Evolutionary conservation across 2,113 vertebrate species (phyloP).

Genomic region (Cisticola juncidis): DNA sequence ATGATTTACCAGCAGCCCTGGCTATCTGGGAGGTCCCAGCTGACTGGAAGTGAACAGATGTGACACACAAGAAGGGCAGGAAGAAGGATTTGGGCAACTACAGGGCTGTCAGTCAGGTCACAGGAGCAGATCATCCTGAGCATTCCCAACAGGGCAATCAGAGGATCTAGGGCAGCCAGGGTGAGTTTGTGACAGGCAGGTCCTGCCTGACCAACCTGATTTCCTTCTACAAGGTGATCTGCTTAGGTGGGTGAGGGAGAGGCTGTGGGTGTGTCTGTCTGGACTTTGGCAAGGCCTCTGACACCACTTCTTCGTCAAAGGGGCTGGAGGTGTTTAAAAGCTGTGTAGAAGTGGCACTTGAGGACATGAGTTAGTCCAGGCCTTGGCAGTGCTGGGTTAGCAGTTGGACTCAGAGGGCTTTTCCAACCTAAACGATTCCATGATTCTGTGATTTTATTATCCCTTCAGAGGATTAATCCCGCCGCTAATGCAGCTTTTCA

Average conservation of each 20-base stretch:
- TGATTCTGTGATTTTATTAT: neutral
- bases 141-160: neutral
- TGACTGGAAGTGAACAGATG: neutral
- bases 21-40: neutral
- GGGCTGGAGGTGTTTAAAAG: neutral
- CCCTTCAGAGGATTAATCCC: neutral
- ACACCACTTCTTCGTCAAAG: neutral
- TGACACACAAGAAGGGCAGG: neutral
- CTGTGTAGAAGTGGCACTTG: neutral
- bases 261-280: neutral
- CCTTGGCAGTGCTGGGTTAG: neutral
- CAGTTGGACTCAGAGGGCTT: neutral
- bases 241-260: neutral
- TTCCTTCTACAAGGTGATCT: neutral
- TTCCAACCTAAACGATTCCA: neutral
- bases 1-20: neutral
- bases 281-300: neutral
- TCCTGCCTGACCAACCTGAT: neutral
- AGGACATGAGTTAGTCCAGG: neutral
- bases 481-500: neutral
- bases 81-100: neutral
- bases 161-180: neutral
- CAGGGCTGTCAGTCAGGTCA: neutral
- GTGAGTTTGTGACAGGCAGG: neutral
- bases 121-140: neutral